Evolutionary conservation across 2,888 invertebrate genomes (phyloP), one percentile per base, ranked within the genome.

Genomic region (Pollenia angustigena): DNA sequence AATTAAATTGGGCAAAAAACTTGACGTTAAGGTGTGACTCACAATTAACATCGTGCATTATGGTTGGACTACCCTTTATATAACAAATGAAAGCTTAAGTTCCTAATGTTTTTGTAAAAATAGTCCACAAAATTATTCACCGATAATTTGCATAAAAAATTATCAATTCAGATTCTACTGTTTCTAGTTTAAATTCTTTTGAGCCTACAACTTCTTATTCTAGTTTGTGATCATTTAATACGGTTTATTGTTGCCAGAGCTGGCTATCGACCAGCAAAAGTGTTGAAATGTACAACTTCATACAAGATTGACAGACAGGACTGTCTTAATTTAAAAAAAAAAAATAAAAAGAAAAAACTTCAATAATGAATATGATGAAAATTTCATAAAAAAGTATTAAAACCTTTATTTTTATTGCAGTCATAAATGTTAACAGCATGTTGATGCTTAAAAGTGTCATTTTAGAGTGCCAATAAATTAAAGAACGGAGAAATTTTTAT

Each of bases 381-480:
- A 58, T 12, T 62, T 71, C 64, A 64, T 23, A 58, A 54, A 64
- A 71, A 80, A 56, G 64, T 68, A 32, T 81, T 75, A 44, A 72
- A 66, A 44, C 64, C 32, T 83, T 71, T 32, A 32, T 68, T 58
- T 75, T 84, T 79, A 79, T 79, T 44, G 44, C 40, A 32, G 50
- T 44, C 80, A 72, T 82, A 85, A 85, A 85, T 82, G 85, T 79
- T 82, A 79, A 82, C 81, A 81, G 23, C 72, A 64, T 82, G 69
- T 81, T 69, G 52, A 54, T 62, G 32, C 79, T 82, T 82, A 56
- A 85, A 79, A 82, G 12, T 85, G 85, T 68, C 72, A 83, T 68
- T 87, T 83, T 80, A 72, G 83, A 86, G 80, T 72, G 71, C 60
- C 75, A 83, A 83, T 83, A 83, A 83, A 84, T 83, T 81, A 83